Evolutionary conservation across 2,113 vertebrate genomes (phyloP), one percentile per base, ranked within the genome.

Genomic region (Mesocricetus auratus): DNA sequence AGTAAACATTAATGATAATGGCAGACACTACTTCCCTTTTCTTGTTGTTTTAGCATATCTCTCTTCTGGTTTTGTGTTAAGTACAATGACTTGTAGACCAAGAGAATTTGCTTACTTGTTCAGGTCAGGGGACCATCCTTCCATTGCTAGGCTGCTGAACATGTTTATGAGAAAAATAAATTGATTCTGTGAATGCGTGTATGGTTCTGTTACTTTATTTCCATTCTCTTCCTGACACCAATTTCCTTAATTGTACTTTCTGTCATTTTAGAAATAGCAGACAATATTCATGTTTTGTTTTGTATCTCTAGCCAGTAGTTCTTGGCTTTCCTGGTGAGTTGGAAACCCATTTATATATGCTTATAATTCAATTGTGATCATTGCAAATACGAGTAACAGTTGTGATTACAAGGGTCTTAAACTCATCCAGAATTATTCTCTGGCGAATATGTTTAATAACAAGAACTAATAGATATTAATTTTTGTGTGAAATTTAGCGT

Each of bases 381-480:
- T 60, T 79, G 11, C 64, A 90, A 21, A 90, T 31, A 12, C 56
- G 87, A 94, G 24, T 19, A 69, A 36, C 58, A 73, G 47, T 87
- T 95, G 47, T 79, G 89, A 91, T 90, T 78, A 82, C 47, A 79
- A 92, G 58, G 53, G 19, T 69, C 47, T 97, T 89, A 94, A 89
- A 50, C 16, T 87, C 45, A 85, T 53, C 81, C 74, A 39, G 29
- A 79, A 79, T 78, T 90, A 33, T 24, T 94, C 12, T 79, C 75
- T 97, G 50, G 24, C 74, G 56, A 96, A 50, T 86, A n/a, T 79
- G 64, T 91, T 36, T 90, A 62, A 8, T 47, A 19, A 22, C 36
- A 87, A 87, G 36, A 85, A 13, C 7, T 62, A 66, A 56, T 66
- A 56, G 11, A 33, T 5, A 6, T 29, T 9, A 1, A 16, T 16